Percentiles rank a stretch among this genome's conserved stretches.
phyloP scores from a whole-genome alignment of 2,888 invertebrate species.

The Philaethria dido region DNA sequence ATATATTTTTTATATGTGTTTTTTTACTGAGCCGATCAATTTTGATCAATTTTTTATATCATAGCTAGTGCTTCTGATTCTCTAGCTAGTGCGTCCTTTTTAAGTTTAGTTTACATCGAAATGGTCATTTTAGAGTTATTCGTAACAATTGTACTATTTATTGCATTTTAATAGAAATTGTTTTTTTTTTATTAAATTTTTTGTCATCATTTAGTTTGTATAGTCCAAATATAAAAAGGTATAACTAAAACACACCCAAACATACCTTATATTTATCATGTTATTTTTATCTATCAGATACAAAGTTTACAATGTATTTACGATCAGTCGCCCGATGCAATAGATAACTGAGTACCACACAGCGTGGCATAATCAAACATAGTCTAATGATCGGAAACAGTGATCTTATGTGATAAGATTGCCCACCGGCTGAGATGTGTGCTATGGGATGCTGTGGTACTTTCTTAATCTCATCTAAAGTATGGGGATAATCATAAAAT shows the following conservation, averaged over 20 bases:
- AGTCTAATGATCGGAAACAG: constrained; percentile 67
- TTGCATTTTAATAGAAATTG: too few relatives aligned
- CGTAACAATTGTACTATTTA: too few relatives aligned
- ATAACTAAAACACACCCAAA: not conserved
- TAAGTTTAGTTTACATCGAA: too few relatives aligned
- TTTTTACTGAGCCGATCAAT: too few relatives aligned
- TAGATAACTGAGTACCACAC: constrained; percentile 61
- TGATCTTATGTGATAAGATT: constrained; percentile 59
- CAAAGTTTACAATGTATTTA: constrained; percentile 46
- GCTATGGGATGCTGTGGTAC: constrained; percentile 1
- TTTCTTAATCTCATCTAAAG: constrained; percentile 8
- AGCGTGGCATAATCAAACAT: constrained; percentile 57
- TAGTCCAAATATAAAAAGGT: too few relatives aligned
- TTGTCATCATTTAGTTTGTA: too few relatives aligned
- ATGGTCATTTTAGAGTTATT: too few relatives aligned
- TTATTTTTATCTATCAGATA: constrained; percentile 31
- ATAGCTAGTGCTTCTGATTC: too few relatives aligned
- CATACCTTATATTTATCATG: constrained; percentile 16
- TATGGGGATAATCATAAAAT: constrained; percentile 4
- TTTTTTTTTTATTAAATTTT: too few relatives aligned
- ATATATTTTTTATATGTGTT: too few relatives aligned
- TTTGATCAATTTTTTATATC: too few relatives aligned
- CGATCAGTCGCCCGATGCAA: constrained; percentile 54
- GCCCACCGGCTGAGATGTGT: constrained; percentile 61
- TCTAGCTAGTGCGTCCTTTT: too few relatives aligned